Evolutionary conservation across 2,797 vertebrate genomes (phyloP).

Genomic region (Phoeniculus purpureus): DNA sequence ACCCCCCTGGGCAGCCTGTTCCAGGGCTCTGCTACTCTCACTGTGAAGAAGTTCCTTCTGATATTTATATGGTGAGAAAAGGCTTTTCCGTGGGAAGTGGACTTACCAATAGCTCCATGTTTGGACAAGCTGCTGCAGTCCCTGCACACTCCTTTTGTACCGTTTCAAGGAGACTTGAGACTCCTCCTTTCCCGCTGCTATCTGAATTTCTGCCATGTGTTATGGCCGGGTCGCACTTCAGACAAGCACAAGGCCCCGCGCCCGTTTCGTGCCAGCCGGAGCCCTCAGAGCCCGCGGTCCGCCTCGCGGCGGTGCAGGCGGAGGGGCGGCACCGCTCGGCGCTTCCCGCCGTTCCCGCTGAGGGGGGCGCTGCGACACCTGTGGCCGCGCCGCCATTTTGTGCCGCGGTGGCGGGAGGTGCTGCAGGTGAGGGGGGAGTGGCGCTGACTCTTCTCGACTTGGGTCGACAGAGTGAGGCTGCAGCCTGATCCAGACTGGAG

Average conservation of each 20-base stretch:
- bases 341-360: background rate
- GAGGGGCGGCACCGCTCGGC: fast-evolving
- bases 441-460: fast-evolving
- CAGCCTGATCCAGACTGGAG: fast-evolving
- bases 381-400: background rate
- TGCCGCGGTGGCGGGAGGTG: background rate
- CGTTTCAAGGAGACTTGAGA: background rate
- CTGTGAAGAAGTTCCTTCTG: too few species aligned
- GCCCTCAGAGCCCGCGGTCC: background rate
- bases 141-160: background rate
- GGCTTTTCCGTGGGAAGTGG: too few species aligned
- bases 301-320: background rate
- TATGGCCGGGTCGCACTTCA: background rate
- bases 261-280: background rate
- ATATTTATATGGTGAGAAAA: too few species aligned
- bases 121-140: background rate
- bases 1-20: too few species aligned
- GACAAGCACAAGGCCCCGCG: fast-evolving
- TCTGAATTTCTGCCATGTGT: background rate
- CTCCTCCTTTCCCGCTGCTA: background rate
- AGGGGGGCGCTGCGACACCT: too few species aligned
- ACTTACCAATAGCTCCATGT: background rate
- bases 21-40: too few species aligned
- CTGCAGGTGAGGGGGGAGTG: background rate
- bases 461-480: fast-evolving